Conservation (phyloP, 2,888 invertebrate genomes). For the Hirtodrosophila confusa region DNA sequence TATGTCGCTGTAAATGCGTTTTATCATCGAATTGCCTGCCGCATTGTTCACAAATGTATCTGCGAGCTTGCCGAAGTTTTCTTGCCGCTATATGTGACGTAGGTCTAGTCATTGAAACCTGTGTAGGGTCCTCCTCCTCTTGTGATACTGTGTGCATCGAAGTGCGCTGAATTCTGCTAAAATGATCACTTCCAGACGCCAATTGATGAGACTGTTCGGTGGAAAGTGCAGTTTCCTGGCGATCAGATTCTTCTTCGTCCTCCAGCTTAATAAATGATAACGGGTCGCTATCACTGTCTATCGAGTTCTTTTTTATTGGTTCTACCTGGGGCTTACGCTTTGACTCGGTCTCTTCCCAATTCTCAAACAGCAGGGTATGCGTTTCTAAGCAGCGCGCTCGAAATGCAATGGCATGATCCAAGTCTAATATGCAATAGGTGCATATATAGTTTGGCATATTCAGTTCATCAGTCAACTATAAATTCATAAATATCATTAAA, state of each 20-base stretch:
- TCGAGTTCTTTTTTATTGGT: background rate
- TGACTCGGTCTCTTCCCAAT: too few relatives aligned
- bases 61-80: background rate
- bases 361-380: slow-evolving; percentile 2
- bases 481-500: background rate
- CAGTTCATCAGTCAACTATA: slow-evolving; percentile 31
- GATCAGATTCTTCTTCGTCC: background rate
- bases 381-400: slow-evolving; percentile 34
- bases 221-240: background rate
- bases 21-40: background rate
- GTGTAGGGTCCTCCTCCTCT: too few relatives aligned
- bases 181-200: too few relatives aligned
- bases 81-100: too few relatives aligned
- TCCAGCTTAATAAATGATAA: background rate
- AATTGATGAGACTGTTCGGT: background rate
- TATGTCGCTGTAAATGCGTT: background rate
- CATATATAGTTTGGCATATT: slow-evolving; percentile 36
- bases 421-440: slow-evolving; percentile 24
- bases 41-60: background rate
- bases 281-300: background rate
- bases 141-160: too few relatives aligned
- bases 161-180: too few relatives aligned
- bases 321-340: background rate
- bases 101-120: too few relatives aligned
- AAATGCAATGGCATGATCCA: slow-evolving; percentile 34